Evolutionary conservation across 2,888 invertebrate species (phyloP).

Genomic region (Amorpha juglandis): DNA sequence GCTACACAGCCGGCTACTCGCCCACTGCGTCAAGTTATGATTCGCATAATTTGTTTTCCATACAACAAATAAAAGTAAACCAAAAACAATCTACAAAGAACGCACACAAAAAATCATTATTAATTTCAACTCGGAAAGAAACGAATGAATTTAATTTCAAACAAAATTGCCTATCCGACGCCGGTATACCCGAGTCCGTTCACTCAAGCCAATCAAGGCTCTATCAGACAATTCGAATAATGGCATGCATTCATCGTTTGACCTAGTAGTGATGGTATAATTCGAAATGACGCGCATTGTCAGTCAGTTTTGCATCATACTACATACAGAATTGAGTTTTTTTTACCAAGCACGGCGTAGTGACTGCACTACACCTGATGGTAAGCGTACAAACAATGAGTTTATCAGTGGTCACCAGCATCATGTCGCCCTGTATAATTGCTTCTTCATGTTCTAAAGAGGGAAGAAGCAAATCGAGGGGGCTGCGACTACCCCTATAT

Average conservation of each 20-base stretch:
- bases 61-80: background rate
- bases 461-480: too few relatives aligned
- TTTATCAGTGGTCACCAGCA: too few relatives aligned
- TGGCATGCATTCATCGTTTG: background rate
- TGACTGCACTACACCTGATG: too few relatives aligned
- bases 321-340: too few relatives aligned
- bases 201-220: slow-evolving; percentile 8
- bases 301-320: too few relatives aligned
- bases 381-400: too few relatives aligned
- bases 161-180: slow-evolving; percentile 10
- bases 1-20: too few relatives aligned
- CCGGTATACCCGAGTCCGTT: background rate
- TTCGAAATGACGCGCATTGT: background rate
- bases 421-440: too few relatives aligned
- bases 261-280: background rate
- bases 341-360: too few relatives aligned
- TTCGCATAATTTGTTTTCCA: background rate
- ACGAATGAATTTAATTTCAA: background rate
- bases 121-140: slow-evolving; percentile 13
- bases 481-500: too few relatives aligned
- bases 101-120: slow-evolving; percentile 6
- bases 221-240: background rate
- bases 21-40: too few relatives aligned
- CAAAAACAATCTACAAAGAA: background rate
- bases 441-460: too few relatives aligned